Percentiles rank a stretch among this genome's conserved stretches.
phyloP scores from a whole-genome alignment of 1,140 invertebrate genomes.

The Metopolophium dirhodum region DNA sequence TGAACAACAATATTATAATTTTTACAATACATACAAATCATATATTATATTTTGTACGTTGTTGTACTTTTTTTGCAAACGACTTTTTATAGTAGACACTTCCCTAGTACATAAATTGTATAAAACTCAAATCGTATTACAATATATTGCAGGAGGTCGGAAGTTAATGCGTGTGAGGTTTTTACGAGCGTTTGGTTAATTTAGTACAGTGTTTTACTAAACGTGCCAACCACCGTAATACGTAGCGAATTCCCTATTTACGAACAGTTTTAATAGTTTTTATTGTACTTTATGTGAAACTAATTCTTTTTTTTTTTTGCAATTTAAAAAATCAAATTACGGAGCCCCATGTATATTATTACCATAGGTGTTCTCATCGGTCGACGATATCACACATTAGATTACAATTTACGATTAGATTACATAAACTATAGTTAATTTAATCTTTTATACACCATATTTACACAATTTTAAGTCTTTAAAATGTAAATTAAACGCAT shows the following conservation, averaged over 20 bases:
- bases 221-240: not conserved
- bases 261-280: slow-evolving; percentile 13
- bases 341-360: not conserved
- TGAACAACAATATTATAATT: slow-evolving; percentile 7
- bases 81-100: not conserved
- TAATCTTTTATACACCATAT: not conserved
- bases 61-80: not conserved
- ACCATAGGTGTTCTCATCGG: not conserved
- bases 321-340: not conserved
- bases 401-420: slow-evolving; percentile 1
- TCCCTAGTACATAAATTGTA: slow-evolving; percentile 25
- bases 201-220: slow-evolving; percentile 7
- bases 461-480: not conserved
- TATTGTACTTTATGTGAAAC: not conserved
- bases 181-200: slow-evolving; percentile 35
- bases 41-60: not conserved
- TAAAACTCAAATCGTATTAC: slow-evolving; percentile 12
- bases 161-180: not conserved
- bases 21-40: slow-evolving; percentile 7
- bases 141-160: not conserved
- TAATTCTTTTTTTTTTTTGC: not conserved
- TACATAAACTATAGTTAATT: not conserved
- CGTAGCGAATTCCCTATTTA: not conserved
- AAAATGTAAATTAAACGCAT: not conserved
- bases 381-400: not conserved